Evolutionary conservation across 2,113 vertebrate genomes (phyloP), one percentile per base, ranked within the genome.

Genomic region (Pseudonaja textilis): DNA sequence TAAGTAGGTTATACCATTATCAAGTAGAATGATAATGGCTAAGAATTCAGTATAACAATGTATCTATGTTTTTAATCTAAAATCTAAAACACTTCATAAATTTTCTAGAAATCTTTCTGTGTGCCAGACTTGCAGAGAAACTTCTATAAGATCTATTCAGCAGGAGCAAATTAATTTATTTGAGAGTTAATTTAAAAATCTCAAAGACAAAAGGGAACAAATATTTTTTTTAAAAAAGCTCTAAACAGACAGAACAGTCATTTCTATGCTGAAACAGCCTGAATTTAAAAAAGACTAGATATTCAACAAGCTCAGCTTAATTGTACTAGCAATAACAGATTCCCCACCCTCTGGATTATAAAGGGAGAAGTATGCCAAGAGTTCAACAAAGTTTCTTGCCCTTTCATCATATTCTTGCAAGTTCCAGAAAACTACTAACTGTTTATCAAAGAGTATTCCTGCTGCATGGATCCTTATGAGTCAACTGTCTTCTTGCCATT

Each of bases 291-390:
- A 96, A 92, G 42, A 89, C 74, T 87, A 95, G 94, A 87, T 91
- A 87, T 96, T 93, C 93, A 96, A 96, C 96, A 96, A 96, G 42
- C 26, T 64, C 39, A 92, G 45, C 61, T 94, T 96, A 94, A 95
- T 94, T 93, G 90, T 95, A 50, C 92, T 95, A 94, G 94, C 89
- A 74, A 86, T 95, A 91, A 95, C 54, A 95, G 90, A 93, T 94
- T 93, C 93, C 89, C 89, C 47, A 34, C 89, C 81, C 91, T 61
- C 95, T 94, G 54, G 25, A 88, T n/a, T 52, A 88, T 20, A 95
- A 92, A 93, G 92, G 57, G 91, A 45, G 42, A 93, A 94, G 94
- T 64, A 89, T 86, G 54, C 92, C 42, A 94, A 94, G 95, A 90
- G 94, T 95, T 81, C 42, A 91, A 90, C 91, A 90, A 91, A 93